Evolutionary conservation across 2,113 vertebrate species (phyloP), one percentile per base, ranked within the genome.

Genomic region (Podarcis muralis): DNA sequence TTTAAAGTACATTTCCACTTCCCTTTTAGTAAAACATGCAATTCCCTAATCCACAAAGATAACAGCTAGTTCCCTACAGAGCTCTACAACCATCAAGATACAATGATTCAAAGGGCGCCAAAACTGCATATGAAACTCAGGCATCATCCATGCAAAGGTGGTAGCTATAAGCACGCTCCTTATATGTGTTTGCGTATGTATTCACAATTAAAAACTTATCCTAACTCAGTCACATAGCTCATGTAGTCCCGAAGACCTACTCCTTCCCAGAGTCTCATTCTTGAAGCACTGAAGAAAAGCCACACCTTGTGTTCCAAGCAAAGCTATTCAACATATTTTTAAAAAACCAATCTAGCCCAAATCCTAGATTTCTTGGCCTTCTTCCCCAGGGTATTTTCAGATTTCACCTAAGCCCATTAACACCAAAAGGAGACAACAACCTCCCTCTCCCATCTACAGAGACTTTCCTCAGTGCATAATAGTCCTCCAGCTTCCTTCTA

Each of bases 301-400:
- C 76, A 74, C 62, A 32, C 32, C 8, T 66, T 27, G 59, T 69
- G 87, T 87, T 78, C 32, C 76, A 83, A 76, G 80, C 82, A 81
- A 22, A 65, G 76, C 53, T 40, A 53, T 62, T 83, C 20, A 40
- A 72, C 43, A 71, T 87, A 65, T 71, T 27, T 30, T 71, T 25
- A 13, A 82, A 65, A 66, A 68, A 48, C 18, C 1, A 22, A 3
- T 23, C 30, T 18, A 80, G 27, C 57, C 23, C 59, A 76, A 66
- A 83, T 13, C n/a, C 66, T 57, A n/a, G 48, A 30, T 8, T 43
- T 23, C 59, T 72, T 75, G 37, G 37, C 57, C 37, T 83, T 48
- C 12, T 40, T 20, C 4, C 30, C n/a, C 25, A 32, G 5, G 32
- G 12, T 57, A 8, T 37, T 77, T 93, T 77, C 83, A 88, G 81